Conservation (phyloP, 2,888 invertebrate genomes). For the Dicranocentrus wangi region DNA sequence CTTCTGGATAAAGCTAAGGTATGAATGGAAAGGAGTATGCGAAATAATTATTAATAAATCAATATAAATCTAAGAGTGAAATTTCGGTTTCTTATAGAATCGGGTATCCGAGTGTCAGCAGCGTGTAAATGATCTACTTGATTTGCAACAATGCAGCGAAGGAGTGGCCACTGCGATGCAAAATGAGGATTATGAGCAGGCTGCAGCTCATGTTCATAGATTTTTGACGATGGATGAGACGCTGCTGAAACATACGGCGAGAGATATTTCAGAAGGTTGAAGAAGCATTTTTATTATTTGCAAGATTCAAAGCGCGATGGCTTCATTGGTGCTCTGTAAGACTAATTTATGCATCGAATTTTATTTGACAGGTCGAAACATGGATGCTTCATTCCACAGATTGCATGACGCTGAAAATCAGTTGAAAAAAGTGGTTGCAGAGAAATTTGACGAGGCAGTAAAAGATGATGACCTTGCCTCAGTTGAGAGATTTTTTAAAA, state of each 20-base stretch:
- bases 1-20: slow-evolving; percentile 94
- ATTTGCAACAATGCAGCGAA: slow-evolving; percentile 95
- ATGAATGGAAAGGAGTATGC: slow-evolving; percentile 66
- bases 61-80: too few species aligned
- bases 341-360: slow-evolving; percentile 27
- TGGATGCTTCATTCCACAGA: slow-evolving; percentile 82
- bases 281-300: not conserved
- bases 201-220: slow-evolving; percentile 95
- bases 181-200: slow-evolving; percentile 97
- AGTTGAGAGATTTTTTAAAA: slow-evolving; percentile 95
- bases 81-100: slow-evolving; percentile 78
- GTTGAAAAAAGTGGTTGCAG: slow-evolving; percentile 82
- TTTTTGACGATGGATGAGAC: slow-evolving; percentile 94
- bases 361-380: slow-evolving; percentile 79
- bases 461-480: slow-evolving; percentile 89
- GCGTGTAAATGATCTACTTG: slow-evolving; percentile 94
- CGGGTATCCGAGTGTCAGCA: slow-evolving; percentile 95
- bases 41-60: too few species aligned
- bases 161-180: slow-evolving; percentile 96
- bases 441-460: slow-evolving; percentile 93
- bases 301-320: too few species aligned
- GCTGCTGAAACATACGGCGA: slow-evolving; percentile 84
- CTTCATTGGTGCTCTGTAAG: too few species aligned
- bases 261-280: slow-evolving; percentile 81
- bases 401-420: slow-evolving; percentile 86